A percentile compares a stretch with the other conserved stretches of the same genome.
Conservation (phyloP, 1,140 invertebrate species). For the Chionoecetes opilio region DNA sequence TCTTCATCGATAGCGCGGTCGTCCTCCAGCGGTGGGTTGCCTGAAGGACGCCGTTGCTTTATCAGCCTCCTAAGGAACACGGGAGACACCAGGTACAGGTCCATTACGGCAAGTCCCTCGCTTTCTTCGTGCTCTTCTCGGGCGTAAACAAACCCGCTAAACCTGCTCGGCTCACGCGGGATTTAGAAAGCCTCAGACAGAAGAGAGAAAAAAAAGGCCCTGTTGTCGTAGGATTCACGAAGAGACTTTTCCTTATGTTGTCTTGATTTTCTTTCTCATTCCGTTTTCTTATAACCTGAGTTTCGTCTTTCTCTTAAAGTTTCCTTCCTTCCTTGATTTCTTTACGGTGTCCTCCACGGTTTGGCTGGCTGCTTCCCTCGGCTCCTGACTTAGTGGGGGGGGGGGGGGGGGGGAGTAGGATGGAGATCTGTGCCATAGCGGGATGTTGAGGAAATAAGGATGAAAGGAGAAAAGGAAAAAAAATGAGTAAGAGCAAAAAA, state of each 20-base stretch:
- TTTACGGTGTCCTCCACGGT: neutral
- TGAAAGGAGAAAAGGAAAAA: neutral
- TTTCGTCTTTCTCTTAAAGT: slow-evolving; percentile 1
- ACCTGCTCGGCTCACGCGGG: neutral
- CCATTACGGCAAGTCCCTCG: slow-evolving; percentile 32
- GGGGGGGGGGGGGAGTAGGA: neutral
- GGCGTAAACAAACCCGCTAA: neutral
- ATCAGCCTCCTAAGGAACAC: slow-evolving; percentile 69
- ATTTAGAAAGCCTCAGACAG: neutral
- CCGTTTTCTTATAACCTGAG: neutral
- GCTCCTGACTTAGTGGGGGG: neutral
- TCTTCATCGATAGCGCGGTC: neutral
- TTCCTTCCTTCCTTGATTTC: neutral
- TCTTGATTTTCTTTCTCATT: neutral
- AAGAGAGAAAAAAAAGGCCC: neutral
- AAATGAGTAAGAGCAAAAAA: neutral
- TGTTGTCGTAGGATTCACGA: neutral
- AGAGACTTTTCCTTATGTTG: neutral
- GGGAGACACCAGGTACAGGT: slow-evolving; percentile 71
- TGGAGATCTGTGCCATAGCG: neutral
- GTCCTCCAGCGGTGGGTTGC: neutral
- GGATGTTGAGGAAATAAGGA: neutral
- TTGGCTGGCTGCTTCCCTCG: neutral
- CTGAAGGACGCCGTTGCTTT: neutral
- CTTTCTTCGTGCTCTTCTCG: neutral